phyloP scores from a whole-genome alignment of 2,797 vertebrate species.

The Atherinosoma microstoma region DNA sequence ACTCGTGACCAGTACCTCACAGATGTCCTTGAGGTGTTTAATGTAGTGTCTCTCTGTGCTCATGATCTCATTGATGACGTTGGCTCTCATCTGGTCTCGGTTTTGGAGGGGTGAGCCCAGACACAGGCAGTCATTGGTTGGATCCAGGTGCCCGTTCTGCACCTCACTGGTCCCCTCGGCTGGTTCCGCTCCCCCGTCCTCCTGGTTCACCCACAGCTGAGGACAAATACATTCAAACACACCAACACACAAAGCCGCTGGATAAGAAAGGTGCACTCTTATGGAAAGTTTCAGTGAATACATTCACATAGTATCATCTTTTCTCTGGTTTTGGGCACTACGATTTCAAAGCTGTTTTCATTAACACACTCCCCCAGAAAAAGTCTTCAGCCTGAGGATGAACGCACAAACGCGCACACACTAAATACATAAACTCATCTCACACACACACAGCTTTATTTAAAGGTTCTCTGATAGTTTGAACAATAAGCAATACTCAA shows the following conservation, averaged over 20 bases:
- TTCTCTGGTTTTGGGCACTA: conserved; percentile 6
- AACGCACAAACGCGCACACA: conserved; percentile 27
- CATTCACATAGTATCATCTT: neutral
- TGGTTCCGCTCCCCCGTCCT: conserved; percentile 91
- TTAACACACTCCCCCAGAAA: neutral
- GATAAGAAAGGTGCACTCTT: conserved; percentile 40
- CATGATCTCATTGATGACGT: conserved; percentile 99
- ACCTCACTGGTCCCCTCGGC: conserved; percentile 93
- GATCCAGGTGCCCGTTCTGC: conserved; percentile 96
- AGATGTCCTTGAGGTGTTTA: conserved; percentile 98
- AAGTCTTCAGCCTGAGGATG: conserved; percentile 30
- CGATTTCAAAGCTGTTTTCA: neutral
- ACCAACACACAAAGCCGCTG: conserved; percentile 46
- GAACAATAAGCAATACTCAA: conserved; percentile 34
- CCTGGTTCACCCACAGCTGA: conserved; percentile 98
- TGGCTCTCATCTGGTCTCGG: conserved; percentile 99
- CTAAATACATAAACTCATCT: conserved; percentile 13
- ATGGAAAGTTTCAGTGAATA: conserved; percentile 25
- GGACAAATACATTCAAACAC: conserved; percentile 55
- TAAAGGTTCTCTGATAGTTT: conserved; percentile 43
- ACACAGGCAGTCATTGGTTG: conserved; percentile 95
- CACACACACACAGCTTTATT: conserved; percentile 44
- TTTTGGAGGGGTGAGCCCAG: conserved; percentile 95
- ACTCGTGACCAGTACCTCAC: conserved; percentile 84
- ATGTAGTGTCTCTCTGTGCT: conserved; percentile 98